phyloP scores from a whole-genome alignment of 2,888 invertebrate species.

The Pseudanteris insignis region DNA sequence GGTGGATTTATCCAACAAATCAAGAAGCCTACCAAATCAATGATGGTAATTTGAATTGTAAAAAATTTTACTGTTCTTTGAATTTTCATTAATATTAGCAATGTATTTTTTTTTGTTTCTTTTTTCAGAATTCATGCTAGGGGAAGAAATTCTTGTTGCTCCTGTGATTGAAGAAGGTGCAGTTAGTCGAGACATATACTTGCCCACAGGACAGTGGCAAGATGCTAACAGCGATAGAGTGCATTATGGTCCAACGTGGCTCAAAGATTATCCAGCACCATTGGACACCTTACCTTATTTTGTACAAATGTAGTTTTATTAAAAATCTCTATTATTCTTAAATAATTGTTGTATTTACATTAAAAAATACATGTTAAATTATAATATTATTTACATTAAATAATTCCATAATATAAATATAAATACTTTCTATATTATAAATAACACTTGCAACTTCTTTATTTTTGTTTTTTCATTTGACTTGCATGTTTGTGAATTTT shows the following conservation, averaged over 20 bases:
- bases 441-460: too few relatives aligned
- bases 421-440: too few relatives aligned
- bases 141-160: constrained; percentile 80
- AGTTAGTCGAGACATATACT: constrained; percentile 75
- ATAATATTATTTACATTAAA: too few relatives aligned
- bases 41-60: constrained; percentile 64
- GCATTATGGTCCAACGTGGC: constrained; percentile 72
- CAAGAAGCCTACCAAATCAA: constrained; percentile 69
- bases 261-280: constrained; percentile 74
- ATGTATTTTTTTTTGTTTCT: background rate
- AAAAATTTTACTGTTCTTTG: too few relatives aligned
- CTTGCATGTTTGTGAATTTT: background rate
- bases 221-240: constrained; percentile 67
- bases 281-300: constrained; percentile 74
- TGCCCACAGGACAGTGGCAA: constrained; percentile 79
- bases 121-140: constrained; percentile 78
- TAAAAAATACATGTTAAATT: too few relatives aligned
- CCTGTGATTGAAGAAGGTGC: constrained; percentile 76
- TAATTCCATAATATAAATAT: too few relatives aligned
- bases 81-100: too few relatives aligned
- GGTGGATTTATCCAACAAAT: too few relatives aligned
- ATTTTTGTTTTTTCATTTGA: background rate
- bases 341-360: too few relatives aligned
- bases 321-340: too few relatives aligned
- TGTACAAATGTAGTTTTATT: background rate